These are phyloP conservation scores for Ceyx margarethae DNA, from an alignment of 2,113 vertebrate genomes.

Conservation along the genomic window DNA sequence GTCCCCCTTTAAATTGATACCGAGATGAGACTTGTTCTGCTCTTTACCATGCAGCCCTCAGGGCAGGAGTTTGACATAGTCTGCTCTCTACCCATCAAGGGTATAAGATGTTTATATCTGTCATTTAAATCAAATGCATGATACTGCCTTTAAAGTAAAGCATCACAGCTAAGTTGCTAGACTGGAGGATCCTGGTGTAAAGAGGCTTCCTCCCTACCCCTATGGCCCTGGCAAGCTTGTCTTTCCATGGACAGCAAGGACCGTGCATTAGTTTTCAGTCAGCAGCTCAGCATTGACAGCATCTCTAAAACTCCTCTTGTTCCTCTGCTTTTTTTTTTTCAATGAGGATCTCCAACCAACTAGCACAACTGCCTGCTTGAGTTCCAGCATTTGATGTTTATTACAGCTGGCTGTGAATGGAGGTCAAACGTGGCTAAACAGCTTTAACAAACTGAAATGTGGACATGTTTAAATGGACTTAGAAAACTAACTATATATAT, in stretches of 20 bases:
- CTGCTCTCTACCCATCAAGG: background rate
- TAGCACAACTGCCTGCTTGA: background rate
- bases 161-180: background rate
- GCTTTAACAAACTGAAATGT: background rate
- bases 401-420: background rate
- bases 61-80: background rate
- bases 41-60: background rate
- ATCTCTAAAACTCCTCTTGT: background rate
- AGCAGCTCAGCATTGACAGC: background rate
- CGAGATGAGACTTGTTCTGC: background rate
- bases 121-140: background rate
- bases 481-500: background rate
- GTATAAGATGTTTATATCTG: background rate
- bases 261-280: background rate
- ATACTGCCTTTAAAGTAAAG: background rate
- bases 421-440: background rate
- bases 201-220: background rate
- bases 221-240: background rate
- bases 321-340: background rate
- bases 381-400: background rate
- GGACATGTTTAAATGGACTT: background rate
- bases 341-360: background rate
- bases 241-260: background rate
- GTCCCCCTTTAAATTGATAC: background rate
- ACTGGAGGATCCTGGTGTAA: background rate